Percentiles rank a stretch among this genome's conserved stretches.
Conservation (phyloP, 2,797 vertebrate species). For the Malurus splendens region DNA sequence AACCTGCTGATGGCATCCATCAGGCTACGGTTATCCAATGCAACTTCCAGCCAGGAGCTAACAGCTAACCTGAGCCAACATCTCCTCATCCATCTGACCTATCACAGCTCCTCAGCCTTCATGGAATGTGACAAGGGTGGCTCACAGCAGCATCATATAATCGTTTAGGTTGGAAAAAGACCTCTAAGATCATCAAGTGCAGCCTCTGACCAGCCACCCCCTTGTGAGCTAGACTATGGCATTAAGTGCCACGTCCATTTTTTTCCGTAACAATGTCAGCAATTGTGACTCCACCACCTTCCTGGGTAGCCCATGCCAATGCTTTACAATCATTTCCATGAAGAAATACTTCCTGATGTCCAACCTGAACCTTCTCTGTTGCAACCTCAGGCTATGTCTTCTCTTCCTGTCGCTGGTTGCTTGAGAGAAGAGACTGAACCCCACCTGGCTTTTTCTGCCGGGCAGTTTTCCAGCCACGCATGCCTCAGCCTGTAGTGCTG, state of each 20-base stretch:
- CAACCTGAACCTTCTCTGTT: neutral
- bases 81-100: neutral
- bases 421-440: neutral
- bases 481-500: rapidly evolving
- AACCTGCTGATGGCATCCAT: neutral
- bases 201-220: neutral
- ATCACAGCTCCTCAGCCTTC: neutral
- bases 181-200: rapidly evolving
- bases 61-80: neutral
- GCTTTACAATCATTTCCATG: neutral
- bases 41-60: neutral
- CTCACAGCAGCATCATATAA: neutral
- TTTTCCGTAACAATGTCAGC: neutral
- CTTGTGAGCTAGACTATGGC: neutral
- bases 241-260: rapidly evolving
- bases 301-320: neutral
- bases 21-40: neutral
- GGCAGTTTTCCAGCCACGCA: neutral
- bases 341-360: neutral
- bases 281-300: neutral
- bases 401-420: neutral
- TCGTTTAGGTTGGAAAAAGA: neutral
- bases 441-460: neutral
- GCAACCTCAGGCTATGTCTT: neutral
- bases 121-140: neutral